A percentile compares a stretch with the other conserved stretches of the same genome.
phyloP scores from a whole-genome alignment of 2,113 vertebrate species.

The Oryctolagus cuniculus region DNA sequence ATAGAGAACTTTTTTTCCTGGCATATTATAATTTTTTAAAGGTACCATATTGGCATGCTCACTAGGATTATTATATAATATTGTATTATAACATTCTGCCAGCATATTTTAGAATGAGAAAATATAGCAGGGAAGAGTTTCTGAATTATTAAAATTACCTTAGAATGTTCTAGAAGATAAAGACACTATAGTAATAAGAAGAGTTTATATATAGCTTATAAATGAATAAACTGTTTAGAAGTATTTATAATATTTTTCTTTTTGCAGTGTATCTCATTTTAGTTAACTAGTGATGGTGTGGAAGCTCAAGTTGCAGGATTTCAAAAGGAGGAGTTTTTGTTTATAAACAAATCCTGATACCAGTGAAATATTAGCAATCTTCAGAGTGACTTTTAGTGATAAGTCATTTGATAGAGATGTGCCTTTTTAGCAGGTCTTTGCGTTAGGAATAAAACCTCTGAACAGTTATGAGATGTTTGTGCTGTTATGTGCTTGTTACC shows the following conservation, averaged over 20 bases:
- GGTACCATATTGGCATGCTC: constrained; percentile 72
- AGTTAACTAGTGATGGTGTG: not conserved
- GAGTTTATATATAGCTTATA: not conserved
- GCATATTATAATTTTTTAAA: constrained; percentile 45
- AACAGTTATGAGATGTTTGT: not conserved
- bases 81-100: constrained; percentile 66
- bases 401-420: constrained; percentile 18
- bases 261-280: not conserved
- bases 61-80: constrained; percentile 74
- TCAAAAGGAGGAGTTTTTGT: constrained; percentile 3
- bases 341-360: constrained; percentile 1
- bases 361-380: not conserved
- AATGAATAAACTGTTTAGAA: not conserved
- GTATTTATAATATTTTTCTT: not conserved
- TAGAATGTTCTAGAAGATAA: constrained; percentile 21
- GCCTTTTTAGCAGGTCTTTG: not conserved
- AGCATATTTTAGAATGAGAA: constrained; percentile 69
- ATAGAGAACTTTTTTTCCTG: constrained; percentile 75
- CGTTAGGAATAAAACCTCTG: constrained; percentile 1
- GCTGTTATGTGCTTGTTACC: not conserved
- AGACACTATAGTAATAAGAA: constrained; percentile 32
- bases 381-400: not conserved
- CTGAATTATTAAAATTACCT: constrained; percentile 54
- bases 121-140: constrained; percentile 66
- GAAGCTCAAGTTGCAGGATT: not conserved